phyloP scores from a whole-genome alignment of 2,888 invertebrate species.

The Drosophila mercatorum region DNA sequence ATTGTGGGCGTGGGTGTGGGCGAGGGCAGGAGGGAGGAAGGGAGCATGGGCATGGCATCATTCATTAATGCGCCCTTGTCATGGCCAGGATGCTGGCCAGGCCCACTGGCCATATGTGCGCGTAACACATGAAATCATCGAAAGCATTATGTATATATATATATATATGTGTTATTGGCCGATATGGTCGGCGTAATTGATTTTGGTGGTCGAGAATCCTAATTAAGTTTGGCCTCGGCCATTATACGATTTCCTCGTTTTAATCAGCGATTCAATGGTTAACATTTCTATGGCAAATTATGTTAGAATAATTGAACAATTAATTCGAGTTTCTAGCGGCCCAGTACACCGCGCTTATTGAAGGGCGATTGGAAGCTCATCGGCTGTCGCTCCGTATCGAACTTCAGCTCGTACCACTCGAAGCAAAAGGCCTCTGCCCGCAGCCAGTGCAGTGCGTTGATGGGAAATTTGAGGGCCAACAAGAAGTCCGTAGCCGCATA shows the following conservation, averaged over 20 bases:
- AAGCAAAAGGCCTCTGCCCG: constrained; percentile 54
- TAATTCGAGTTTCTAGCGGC: constrained; percentile 17
- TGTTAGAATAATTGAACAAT: constrained; percentile 64
- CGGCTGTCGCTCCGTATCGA: constrained; percentile 27
- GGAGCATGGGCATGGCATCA: constrained; percentile 29
- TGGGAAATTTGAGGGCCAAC: background rate
- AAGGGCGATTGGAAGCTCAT: constrained; percentile 40
- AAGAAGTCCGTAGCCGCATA: accelerated
- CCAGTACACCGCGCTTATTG: constrained; percentile 12
- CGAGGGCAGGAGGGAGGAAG: no score
- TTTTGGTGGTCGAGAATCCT: constrained; percentile 50
- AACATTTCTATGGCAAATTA: constrained; percentile 41
- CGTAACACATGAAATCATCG: constrained; percentile 45
- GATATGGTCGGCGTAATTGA: constrained; percentile 60
- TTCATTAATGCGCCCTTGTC: constrained; percentile 54
- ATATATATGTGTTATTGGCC: constrained; percentile 18
- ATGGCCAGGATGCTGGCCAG: constrained; percentile 28
- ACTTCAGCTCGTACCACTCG: constrained; percentile 60
- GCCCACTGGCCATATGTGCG: constrained; percentile 44
- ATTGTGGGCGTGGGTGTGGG: constrained; percentile 24
- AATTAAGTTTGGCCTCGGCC: constrained; percentile 50
- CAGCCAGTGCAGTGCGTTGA: constrained; percentile 15
- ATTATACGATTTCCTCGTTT: constrained; percentile 65
- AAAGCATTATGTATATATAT: constrained; percentile 1
- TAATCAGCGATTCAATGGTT: constrained; percentile 19